These are phyloP conservation scores for Cairina moschata DNA, from an alignment of 2,113 vertebrate species.

Conservation along the genomic window DNA sequence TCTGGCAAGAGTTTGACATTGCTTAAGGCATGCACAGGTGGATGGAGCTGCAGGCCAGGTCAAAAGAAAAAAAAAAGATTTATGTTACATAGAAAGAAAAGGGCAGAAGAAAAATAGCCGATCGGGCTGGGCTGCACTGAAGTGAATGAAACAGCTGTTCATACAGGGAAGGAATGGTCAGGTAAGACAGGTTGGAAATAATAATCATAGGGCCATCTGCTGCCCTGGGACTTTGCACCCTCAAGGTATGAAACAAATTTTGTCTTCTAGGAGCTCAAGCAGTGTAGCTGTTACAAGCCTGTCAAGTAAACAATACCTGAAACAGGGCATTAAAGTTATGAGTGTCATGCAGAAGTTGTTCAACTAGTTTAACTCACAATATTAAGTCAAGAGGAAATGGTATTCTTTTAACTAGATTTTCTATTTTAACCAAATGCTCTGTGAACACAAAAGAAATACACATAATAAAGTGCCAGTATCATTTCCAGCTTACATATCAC, in stretches of 20 bases:
- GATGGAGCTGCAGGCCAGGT: slow-evolving; percentile 91
- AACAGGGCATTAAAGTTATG: slow-evolving; percentile 82
- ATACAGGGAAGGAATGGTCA: slow-evolving; percentile 92
- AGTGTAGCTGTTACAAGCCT: slow-evolving; percentile 76
- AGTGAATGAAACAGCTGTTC: slow-evolving; percentile 97
- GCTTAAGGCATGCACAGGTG: slow-evolving; percentile 95
- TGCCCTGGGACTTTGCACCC: slow-evolving; percentile 91
- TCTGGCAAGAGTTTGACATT: slow-evolving; percentile 77
- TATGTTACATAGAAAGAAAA: slow-evolving; percentile 92
- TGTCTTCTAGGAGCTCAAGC: slow-evolving; percentile 88
- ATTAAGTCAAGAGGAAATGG: neutral
- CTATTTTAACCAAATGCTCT: neutral
- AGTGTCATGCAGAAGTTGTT: slow-evolving; percentile 62
- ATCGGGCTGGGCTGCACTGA: slow-evolving; percentile 85
- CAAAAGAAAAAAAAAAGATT: slow-evolving; percentile 87
- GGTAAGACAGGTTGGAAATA: slow-evolving; percentile 92
- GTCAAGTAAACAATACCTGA: slow-evolving; percentile 76
- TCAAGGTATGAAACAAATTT: slow-evolving; percentile 86
- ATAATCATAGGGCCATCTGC: slow-evolving; percentile 97
- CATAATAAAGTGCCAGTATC: neutral
- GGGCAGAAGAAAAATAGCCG: slow-evolving; percentile 94
- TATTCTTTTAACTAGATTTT: neutral
- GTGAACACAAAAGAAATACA: neutral
- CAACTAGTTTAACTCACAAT: slow-evolving; percentile 9
- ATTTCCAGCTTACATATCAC: neutral